Percentiles rank a stretch among this genome's conserved stretches.
Conservation (phyloP, 1,140 invertebrate genomes). For the Meloidogyne floridensis region DNA sequence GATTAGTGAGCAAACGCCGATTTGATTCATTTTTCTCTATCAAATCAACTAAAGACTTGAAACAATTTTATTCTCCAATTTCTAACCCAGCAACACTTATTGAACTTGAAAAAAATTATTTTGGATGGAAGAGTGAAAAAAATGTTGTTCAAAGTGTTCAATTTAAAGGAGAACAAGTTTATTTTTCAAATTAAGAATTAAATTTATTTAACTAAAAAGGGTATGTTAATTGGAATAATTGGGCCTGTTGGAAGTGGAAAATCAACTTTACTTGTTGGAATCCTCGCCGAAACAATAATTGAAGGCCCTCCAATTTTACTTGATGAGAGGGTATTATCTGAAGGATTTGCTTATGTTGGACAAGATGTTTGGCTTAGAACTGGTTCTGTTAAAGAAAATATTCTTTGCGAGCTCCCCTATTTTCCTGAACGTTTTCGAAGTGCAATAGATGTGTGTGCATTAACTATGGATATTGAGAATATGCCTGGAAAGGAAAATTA, state of each 20-base stretch:
- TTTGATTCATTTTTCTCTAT: constrained; percentile 67
- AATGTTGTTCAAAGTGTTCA: neutral
- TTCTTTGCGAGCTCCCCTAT: constrained; percentile 83
- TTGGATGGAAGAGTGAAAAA: constrained; percentile 15
- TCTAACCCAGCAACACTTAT: constrained; percentile 5
- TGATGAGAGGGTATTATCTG: constrained; percentile 30
- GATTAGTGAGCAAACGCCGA: constrained; percentile 72
- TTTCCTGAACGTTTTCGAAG: constrained; percentile 77
- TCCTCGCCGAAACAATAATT: constrained; percentile 76
- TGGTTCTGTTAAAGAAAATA: constrained; percentile 86
- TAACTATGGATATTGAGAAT: constrained; percentile 76
- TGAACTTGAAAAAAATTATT: constrained; percentile 16
- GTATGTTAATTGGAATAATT: constrained; percentile 62
- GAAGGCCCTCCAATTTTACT: constrained; percentile 33
- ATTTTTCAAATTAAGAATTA: no score
- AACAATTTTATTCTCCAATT: constrained; percentile 1
- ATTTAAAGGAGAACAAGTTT: constrained; percentile 13
- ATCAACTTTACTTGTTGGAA: constrained; percentile 75
- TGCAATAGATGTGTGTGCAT: constrained; percentile 78
- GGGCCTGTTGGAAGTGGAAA: constrained; percentile 74
- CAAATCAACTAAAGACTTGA: constrained; percentile 3
- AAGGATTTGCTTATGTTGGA: constrained; percentile 77
- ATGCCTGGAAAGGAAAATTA: constrained; percentile 75
- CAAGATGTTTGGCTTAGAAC: constrained; percentile 89
- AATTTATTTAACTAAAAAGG: constrained; percentile 37